Percentiles rank a stretch among this genome's conserved stretches.
Conservation (phyloP, 2,113 vertebrate genomes). For the Brachypodius melanocephalos region DNA sequence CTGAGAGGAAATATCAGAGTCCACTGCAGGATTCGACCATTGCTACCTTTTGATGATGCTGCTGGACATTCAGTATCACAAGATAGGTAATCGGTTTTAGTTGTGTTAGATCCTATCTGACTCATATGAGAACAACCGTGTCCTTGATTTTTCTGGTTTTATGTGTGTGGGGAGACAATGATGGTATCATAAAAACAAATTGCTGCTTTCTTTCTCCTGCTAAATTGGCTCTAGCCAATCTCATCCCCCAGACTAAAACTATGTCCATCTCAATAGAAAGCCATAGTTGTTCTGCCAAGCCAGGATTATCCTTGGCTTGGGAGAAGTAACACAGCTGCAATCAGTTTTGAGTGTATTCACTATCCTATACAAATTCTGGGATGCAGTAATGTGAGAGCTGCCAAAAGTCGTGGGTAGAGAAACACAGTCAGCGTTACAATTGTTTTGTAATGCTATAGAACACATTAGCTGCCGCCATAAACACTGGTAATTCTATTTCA, state of each 20-base stretch:
- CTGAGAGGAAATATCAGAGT: constrained; percentile 66
- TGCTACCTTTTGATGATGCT: constrained; percentile 31
- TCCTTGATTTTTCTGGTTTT: background rate
- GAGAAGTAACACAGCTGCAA: background rate
- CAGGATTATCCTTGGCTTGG: background rate
- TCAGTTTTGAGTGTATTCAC: background rate
- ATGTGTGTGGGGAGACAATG: background rate
- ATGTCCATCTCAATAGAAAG: background rate
- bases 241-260: background rate
- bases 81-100: constrained; percentile 31
- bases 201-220: background rate
- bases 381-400: background rate
- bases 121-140: background rate
- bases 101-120: background rate
- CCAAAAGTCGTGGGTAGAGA: background rate
- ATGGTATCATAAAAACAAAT: background rate
- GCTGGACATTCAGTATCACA: background rate
- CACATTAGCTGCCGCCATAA: background rate
- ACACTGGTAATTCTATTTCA: background rate
- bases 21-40: constrained; percentile 63
- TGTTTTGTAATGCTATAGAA: background rate
- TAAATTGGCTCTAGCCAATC: background rate
- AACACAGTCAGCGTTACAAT: background rate
- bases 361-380: background rate
- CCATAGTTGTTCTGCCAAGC: background rate